These are phyloP conservation scores for Drosophila ironensis DNA, from an alignment of 1,140 invertebrate species.

Conservation along the genomic window DNA sequence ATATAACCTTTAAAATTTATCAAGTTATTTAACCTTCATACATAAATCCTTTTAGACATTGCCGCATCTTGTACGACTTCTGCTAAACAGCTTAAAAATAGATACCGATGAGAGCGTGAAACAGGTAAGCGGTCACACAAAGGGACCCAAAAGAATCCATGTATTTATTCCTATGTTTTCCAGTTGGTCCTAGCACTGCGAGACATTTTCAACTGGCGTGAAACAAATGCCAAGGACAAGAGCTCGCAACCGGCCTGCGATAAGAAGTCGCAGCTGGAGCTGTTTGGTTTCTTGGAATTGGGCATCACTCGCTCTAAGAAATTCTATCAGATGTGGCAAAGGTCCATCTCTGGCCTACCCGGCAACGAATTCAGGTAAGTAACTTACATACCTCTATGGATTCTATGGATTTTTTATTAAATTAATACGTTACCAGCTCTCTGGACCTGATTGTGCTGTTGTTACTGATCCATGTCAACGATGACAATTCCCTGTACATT, in stretches of 20 bases:
- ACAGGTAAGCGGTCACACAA: no score
- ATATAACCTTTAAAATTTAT: not conserved
- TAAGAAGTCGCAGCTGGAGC: constrained; percentile 57
- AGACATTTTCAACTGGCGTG: constrained; percentile 59
- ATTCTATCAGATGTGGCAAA: constrained; percentile 74
- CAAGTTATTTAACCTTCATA: not conserved
- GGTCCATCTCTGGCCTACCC: constrained; percentile 40
- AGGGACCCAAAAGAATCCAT: no score
- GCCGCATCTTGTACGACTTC: constrained; percentile 61
- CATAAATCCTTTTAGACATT: constrained; percentile 28
- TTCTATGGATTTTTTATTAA: not conserved
- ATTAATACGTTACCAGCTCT: constrained; percentile 53
- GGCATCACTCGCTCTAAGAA: constrained; percentile 65
- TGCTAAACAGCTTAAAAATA: constrained; percentile 65
- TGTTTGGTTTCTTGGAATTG: constrained; percentile 62
- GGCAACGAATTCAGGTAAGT: constrained; percentile 47
- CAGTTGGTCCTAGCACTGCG: constrained; percentile 66
- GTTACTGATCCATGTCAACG: constrained; percentile 78
- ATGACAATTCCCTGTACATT: constrained; percentile 77
- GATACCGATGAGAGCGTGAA: constrained; percentile 63
- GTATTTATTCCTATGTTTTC: not conserved
- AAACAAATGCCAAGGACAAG: constrained; percentile 5
- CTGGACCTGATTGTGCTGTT: constrained; percentile 82
- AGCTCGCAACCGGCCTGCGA: constrained; percentile 18
- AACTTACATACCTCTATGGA: not conserved